Evolutionary conservation across 2,888 invertebrate genomes (phyloP), one percentile per base, ranked within the genome.

Genomic region (Lasioglossum oenotherae): DNA sequence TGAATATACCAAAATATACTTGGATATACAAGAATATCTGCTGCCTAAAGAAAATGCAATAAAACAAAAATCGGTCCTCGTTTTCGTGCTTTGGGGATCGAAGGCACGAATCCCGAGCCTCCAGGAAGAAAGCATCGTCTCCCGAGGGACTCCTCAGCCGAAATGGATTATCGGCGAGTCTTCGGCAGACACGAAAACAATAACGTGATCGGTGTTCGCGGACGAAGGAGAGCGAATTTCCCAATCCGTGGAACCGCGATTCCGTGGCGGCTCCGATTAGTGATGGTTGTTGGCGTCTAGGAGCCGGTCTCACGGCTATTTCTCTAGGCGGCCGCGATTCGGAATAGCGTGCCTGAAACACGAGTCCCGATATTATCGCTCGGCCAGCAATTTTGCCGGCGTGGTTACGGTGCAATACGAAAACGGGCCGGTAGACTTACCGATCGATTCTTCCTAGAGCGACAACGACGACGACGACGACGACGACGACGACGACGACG

Each of bases 321-420:
- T 84, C 90, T 88, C 90, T 85, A 84, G 69, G 53, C 78, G 74
- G 74, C 82, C 81, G 85, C 88, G 88, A 88, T 88, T 88, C 88
- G 81, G 83, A 82, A 82, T 93, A 89, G 92, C 92, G 92, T 93
- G 92, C 88, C 88, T 89, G 88, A 87, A 93, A 90, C 90, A 87
- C 89, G 91, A 90, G 86, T 92, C 89, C n/a, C 88, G 91, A 89
- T 92, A 91, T 92, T 91, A 92, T 93, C 92, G 90, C 88, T 80
- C 86, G 82, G 89, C 84, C 89, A 89, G 92, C 91, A 93, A 93
- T 93, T 93, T 93, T 88, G 89, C 92, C 88, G 69, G 87, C 85
- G 87, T 88, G 91, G 92, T 92, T 90, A 91, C 87, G 86, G 78
- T 78, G 67, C 82, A 81, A 87, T 89, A 90, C 88, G 89, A 89